Evolutionary conservation across 2,113 vertebrate genomes (phyloP).

Genomic region (Suricata suricatta): DNA sequence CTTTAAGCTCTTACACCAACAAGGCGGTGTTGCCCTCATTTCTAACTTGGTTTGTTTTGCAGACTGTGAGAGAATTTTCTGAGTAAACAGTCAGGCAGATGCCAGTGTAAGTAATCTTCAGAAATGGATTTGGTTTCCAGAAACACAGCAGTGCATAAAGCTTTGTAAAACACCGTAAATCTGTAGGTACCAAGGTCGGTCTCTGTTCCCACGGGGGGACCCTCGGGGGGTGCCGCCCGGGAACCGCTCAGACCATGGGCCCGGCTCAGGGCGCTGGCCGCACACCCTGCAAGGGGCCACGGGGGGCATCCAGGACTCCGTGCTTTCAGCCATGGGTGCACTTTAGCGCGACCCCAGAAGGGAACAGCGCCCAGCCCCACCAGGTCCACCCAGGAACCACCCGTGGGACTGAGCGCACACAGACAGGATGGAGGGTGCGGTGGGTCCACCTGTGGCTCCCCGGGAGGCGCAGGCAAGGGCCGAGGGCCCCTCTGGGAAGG

Average conservation of each 20-base stretch:
- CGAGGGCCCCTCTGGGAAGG: background rate
- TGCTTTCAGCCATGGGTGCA: background rate
- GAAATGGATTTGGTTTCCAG: background rate
- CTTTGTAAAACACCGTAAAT: background rate
- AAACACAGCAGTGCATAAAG: background rate
- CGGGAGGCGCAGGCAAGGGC: too few relatives aligned
- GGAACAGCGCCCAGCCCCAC: background rate
- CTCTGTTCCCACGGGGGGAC: background rate
- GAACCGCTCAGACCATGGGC: accelerated
- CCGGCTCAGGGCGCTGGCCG: background rate
- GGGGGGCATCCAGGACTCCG: background rate
- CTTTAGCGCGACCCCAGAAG: background rate
- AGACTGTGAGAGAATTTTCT: background rate
- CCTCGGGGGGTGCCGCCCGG: background rate
- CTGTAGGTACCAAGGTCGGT: too few relatives aligned
- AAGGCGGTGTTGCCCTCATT: background rate
- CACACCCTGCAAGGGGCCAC: background rate
- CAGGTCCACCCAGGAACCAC: background rate
- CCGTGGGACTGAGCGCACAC: background rate
- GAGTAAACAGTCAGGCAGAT: background rate
- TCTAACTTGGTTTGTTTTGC: background rate
- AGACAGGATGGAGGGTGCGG: background rate
- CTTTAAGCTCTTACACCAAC: background rate
- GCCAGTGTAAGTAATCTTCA: background rate
- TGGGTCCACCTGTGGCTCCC: background rate